A percentile compares a stretch with the other conserved stretches of the same genome.
Evolutionary conservation across 1,140 invertebrate species (phyloP).

Genomic region (Macrobrachium nipponense): DNA sequence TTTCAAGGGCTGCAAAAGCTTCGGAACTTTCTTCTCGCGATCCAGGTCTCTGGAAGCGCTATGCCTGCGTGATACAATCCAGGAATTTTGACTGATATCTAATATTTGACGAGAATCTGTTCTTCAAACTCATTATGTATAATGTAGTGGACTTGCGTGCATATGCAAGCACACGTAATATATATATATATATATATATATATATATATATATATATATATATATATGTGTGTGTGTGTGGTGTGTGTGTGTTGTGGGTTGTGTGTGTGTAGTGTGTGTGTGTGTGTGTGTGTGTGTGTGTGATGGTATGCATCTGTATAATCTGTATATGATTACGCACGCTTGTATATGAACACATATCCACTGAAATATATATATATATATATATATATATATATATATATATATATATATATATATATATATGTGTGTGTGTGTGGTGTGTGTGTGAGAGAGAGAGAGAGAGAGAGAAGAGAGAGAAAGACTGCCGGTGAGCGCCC

Average conservation of each 20-base stretch:
- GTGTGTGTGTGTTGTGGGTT: background rate
- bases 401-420: slow-evolving; percentile 3
- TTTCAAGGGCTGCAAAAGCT: too few relatives aligned
- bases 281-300: too few relatives aligned
- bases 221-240: background rate
- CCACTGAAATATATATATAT: background rate
- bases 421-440: background rate
- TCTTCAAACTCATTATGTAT: background rate
- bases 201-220: background rate
- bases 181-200: slow-evolving; percentile 24
- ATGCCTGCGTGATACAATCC: too few relatives aligned
- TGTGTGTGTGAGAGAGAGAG: background rate
- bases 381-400: slow-evolving; percentile 2
- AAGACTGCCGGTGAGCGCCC: background rate
- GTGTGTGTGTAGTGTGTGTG: too few relatives aligned
- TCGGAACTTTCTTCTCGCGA: too few relatives aligned
- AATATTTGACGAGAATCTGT: too few relatives aligned
- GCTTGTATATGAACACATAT: background rate
- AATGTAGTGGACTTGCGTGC: background rate
- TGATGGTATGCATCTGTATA: too few relatives aligned
- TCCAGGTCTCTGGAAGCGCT: too few relatives aligned
- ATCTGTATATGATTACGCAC: background rate
- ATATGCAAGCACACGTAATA: background rate
- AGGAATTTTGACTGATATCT: too few relatives aligned
- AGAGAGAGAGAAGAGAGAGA: slow-evolving; percentile 3